Conservation (phyloP, 2,113 vertebrate genomes). For the Epinephelus lanceolatus region DNA sequence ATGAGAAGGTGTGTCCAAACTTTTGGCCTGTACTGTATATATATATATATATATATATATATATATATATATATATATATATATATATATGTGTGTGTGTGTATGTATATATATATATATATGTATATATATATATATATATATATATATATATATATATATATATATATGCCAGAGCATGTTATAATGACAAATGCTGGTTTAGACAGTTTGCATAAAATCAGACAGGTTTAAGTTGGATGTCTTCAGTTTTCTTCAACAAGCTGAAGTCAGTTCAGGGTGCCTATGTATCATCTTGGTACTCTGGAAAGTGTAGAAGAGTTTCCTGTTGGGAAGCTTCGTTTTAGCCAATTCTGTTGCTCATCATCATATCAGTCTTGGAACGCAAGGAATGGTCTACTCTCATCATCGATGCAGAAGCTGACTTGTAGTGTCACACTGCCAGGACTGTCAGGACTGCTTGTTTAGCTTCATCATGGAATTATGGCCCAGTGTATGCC, state of each 20-base stretch:
- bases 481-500: slow-evolving; percentile 54
- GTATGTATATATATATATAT: too few species aligned
- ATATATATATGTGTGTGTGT: too few species aligned
- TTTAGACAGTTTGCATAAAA: not conserved
- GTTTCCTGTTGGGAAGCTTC: not conserved
- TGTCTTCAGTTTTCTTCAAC: too few species aligned
- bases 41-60: too few species aligned
- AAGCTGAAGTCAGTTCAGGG: not conserved
- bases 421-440: slow-evolving; percentile 22
- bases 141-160: too few species aligned
- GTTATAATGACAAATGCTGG: not conserved
- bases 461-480: slow-evolving; percentile 59
- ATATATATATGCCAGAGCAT: not conserved
- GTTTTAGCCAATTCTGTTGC: not conserved
- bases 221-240: not conserved
- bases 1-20: too few species aligned
- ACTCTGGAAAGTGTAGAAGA: not conserved
- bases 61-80: too few species aligned
- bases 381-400: slow-evolving; percentile 40
- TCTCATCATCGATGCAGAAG: slow-evolving; percentile 25
- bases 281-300: not conserved
- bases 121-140: too few species aligned
- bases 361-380: slow-evolving; percentile 1
- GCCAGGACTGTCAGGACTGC: slow-evolving; percentile 50
- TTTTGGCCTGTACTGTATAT: too few species aligned